phyloP scores from a whole-genome alignment of 2,113 vertebrate genomes.

The Oreochromis spilurus region DNA sequence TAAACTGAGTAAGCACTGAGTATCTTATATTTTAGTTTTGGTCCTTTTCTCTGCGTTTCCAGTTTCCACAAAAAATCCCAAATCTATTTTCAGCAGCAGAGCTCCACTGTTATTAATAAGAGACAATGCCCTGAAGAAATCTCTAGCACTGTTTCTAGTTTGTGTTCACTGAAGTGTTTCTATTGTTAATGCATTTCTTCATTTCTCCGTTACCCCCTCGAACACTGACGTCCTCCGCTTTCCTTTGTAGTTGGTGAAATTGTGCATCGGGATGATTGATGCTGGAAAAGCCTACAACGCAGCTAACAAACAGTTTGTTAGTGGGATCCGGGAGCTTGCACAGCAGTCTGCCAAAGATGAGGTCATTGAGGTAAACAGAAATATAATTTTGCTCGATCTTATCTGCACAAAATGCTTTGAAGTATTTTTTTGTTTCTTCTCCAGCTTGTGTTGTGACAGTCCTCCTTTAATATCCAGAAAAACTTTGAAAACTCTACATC shows the following conservation, averaged over 20 bases:
- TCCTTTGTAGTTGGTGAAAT: slow-evolving; percentile 86
- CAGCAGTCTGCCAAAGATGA: slow-evolving; percentile 90
- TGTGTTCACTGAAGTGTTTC: background rate
- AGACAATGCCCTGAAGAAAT: background rate
- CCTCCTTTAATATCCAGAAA: background rate
- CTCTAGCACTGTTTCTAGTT: background rate
- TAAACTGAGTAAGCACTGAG: background rate
- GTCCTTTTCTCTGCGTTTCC: background rate
- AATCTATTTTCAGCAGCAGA: background rate
- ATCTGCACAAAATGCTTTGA: background rate
- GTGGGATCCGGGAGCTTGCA: slow-evolving; percentile 90
- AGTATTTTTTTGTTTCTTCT: background rate
- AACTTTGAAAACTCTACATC: background rate
- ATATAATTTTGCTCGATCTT: background rate
- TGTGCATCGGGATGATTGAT: slow-evolving; percentile 97
- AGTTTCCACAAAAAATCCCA: background rate
- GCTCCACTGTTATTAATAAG: background rate
- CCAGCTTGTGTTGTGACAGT: background rate
- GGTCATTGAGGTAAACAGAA: slow-evolving; percentile 85
- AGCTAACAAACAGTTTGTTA: slow-evolving; percentile 97
- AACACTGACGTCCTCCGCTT: background rate
- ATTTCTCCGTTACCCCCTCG: background rate
- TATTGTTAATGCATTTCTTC: background rate
- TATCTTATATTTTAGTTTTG: background rate
- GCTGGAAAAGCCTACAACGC: slow-evolving; percentile 94